Percentiles rank a stretch among this genome's conserved stretches.
phyloP scores from a whole-genome alignment of 1,140 invertebrate genomes.

The Eriocheir sinensis region DNA sequence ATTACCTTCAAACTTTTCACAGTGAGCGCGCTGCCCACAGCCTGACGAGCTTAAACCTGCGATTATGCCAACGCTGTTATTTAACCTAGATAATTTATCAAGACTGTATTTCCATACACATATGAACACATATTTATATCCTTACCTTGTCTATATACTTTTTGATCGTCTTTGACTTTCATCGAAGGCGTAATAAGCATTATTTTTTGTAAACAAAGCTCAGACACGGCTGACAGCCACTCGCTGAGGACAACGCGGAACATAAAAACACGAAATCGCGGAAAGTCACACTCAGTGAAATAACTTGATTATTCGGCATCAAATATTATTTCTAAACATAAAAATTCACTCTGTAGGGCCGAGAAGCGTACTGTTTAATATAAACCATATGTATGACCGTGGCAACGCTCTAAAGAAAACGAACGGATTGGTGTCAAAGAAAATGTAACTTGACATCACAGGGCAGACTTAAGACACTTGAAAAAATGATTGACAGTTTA shows the following conservation, averaged over 20 bases:
- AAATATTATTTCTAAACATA: no score
- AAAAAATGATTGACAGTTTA: no score
- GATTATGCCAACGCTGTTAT: neutral
- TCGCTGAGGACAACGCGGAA: conserved; percentile 49
- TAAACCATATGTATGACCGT: no score
- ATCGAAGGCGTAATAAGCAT: conserved; percentile 10
- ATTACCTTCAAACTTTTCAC: conserved; percentile 76
- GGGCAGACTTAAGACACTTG: no score
- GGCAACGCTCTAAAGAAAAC: no score
- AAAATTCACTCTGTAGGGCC: no score
- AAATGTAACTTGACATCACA: no score
- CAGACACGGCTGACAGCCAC: conserved; percentile 63
- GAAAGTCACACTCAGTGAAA: neutral
- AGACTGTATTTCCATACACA: neutral
- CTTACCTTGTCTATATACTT: neutral
- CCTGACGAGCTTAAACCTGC: conserved; percentile 54
- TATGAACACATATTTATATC: conserved; percentile 46
- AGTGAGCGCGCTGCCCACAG: conserved; percentile 55
- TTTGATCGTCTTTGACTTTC: neutral
- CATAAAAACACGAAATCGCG: conserved; percentile 48
- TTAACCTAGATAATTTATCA: neutral
- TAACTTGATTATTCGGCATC: no score
- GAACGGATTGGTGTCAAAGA: no score
- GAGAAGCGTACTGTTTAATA: no score
- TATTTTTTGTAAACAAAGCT: conserved; percentile 74